A percentile compares a stretch with the other conserved stretches of the same genome.
These are phyloP conservation scores for Leptopterna dolabrata DNA, from an alignment of 2,888 invertebrate species.

Conservation along the genomic window DNA sequence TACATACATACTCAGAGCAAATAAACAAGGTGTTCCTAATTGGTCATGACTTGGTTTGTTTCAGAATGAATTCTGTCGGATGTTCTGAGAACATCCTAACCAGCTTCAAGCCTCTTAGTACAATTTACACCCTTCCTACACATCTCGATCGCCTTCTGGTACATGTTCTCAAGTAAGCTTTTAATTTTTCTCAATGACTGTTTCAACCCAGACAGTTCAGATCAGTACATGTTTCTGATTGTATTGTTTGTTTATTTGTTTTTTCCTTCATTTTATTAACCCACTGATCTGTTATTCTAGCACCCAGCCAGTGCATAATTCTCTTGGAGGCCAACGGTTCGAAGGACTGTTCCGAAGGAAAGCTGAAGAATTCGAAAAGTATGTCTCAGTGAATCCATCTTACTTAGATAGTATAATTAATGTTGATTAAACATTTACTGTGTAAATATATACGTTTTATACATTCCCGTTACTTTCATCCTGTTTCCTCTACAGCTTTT, in stretches of 20 bases:
- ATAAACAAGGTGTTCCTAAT: too few relatives aligned
- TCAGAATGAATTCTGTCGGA: neutral
- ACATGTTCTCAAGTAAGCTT: neutral
- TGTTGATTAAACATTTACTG: neutral
- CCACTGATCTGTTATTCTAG: neutral
- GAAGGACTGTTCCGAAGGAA: neutral
- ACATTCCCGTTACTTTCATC: neutral
- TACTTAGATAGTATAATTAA: neutral
- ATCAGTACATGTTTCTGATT: too few relatives aligned
- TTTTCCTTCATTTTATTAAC: too few relatives aligned
- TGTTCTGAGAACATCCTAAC: neutral
- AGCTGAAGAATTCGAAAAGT: neutral
- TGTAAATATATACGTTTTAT: neutral
- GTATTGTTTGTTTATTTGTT: too few relatives aligned
- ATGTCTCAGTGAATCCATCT: neutral
- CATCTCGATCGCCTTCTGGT: neutral
- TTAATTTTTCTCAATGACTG: too few relatives aligned
- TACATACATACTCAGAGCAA: too few relatives aligned
- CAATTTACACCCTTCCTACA: neutral
- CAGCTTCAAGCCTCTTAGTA: neutral
- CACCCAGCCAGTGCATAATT: neutral
- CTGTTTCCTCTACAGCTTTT: neutral
- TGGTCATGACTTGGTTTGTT: neutral
- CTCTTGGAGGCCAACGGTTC: neutral
- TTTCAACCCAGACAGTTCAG: too few relatives aligned